Percentiles rank a stretch among this genome's conserved stretches.
Evolutionary conservation across 1,140 invertebrate species (phyloP).

Genomic region (Rhagoletis pomonella): DNA sequence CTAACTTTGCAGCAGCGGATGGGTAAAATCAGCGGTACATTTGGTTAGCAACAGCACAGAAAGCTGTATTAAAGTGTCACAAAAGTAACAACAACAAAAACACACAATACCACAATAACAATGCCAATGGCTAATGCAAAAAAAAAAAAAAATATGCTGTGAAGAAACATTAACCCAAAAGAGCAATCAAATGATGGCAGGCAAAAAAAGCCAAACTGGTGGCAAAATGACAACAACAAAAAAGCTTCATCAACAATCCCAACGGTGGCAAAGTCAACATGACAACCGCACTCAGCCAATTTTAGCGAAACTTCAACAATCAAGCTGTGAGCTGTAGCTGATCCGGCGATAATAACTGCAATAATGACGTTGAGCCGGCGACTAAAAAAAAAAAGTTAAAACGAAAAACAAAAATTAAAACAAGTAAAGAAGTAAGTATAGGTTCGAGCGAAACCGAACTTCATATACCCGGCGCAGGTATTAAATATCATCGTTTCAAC

Average conservation of each 20-base stretch:
- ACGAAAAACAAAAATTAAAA: too few species aligned
- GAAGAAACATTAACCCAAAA: conserved; percentile 24
- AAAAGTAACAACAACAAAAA: conserved; percentile 24
- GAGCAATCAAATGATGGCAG: background rate
- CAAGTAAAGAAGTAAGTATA: too few species aligned
- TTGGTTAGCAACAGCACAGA: conserved; percentile 1
- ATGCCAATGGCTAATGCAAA: background rate
- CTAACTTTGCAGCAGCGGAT: conserved; percentile 10
- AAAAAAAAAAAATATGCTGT: background rate
- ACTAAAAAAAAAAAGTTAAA: background rate
- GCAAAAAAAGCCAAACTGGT: background rate
- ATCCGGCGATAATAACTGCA: conserved; percentile 31
- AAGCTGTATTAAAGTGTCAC: background rate
- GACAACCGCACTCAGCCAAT: background rate
- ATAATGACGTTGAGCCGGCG: conserved; percentile 37
- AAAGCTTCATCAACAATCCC: too few species aligned
- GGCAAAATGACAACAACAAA: conserved; percentile 29
- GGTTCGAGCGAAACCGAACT: too few species aligned
- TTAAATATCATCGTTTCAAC: too few species aligned
- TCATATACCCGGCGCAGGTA: too few species aligned
- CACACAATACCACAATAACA: background rate
- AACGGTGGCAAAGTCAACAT: too few species aligned
- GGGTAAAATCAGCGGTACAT: background rate
- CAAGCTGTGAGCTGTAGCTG: conserved; percentile 20
- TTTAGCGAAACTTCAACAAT: conserved; percentile 24